These are phyloP conservation scores for Synergus gifuensis DNA, from an alignment of 2,888 invertebrate species.

Conservation along the genomic window DNA sequence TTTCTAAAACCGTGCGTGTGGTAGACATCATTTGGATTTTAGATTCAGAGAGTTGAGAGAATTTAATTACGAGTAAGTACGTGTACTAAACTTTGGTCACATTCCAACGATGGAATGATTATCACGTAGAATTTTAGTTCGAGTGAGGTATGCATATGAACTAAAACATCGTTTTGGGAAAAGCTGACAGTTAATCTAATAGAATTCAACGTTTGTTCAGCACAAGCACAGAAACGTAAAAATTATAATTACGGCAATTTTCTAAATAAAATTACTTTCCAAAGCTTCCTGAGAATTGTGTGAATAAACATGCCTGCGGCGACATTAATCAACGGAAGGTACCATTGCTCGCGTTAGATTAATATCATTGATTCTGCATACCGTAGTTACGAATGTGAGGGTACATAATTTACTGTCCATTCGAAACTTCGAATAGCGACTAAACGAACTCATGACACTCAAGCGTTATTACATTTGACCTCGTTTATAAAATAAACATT, in stretches of 20 bases:
- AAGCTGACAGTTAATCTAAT: neutral
- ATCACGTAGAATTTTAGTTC: neutral
- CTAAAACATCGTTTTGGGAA: neutral
- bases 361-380: conserved; percentile 33
- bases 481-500: neutral
- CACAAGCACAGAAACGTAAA: neutral
- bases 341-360: conserved; percentile 13
- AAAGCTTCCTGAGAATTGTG: conserved; percentile 10
- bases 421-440: neutral
- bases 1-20: neutral
- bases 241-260: conserved; percentile 28
- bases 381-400: conserved; percentile 19
- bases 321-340: conserved; percentile 18
- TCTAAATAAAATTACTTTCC: conserved; percentile 8
- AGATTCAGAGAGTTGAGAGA: neutral
- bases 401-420: conserved; percentile 27
- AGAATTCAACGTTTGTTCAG: neutral
- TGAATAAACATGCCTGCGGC: conserved; percentile 4
- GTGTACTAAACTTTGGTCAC: conserved; percentile 4
- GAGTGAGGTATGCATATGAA: neutral
- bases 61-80: neutral
- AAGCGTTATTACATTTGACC: conserved; percentile 10
- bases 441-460: conserved; percentile 2
- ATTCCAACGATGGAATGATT: neutral
- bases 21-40: neutral